phyloP scores from a whole-genome alignment of 1,140 invertebrate species.

The Zaprionus tsacasi region DNA sequence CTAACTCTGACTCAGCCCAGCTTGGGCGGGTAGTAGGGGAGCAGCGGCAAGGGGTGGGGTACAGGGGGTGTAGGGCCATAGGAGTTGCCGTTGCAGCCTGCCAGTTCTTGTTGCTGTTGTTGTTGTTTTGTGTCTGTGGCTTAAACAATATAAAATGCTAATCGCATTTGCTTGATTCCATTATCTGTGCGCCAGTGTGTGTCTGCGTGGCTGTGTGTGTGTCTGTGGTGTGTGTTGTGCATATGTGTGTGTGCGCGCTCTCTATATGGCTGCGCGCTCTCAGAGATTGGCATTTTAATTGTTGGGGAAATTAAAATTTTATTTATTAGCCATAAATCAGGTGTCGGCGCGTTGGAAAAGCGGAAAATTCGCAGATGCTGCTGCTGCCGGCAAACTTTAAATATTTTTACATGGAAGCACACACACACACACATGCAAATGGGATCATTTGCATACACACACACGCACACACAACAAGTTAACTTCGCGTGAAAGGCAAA shows the following conservation, averaged over 20 bases:
- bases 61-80: not conserved
- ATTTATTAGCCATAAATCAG: conserved; percentile 72
- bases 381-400: conserved; percentile 37
- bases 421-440: conserved; percentile 29
- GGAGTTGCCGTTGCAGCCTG: not conserved
- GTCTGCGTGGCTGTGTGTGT: not conserved
- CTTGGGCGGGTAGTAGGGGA: not conserved
- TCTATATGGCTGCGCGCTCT: conserved; percentile 4
- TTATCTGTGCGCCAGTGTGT: conserved; percentile 9
- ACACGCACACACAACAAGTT: conserved; percentile 46
- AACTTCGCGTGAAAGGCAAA: conserved; percentile 69
- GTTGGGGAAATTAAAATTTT: conserved; percentile 64
- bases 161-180: conserved; percentile 72
- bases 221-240: conserved; percentile 28
- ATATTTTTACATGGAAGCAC: conserved; percentile 37
- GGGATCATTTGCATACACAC: conserved; percentile 57
- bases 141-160: conserved; percentile 80
- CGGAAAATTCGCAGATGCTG: conserved; percentile 43
- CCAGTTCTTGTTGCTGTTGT: conserved; percentile 44
- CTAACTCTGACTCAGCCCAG: conserved; percentile 20
- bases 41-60: not conserved
- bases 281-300: conserved; percentile 67
- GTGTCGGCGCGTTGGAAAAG: conserved; percentile 21
- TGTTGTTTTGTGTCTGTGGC: conserved; percentile 44
- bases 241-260: conserved; percentile 18